Evolutionary conservation across 2,888 invertebrate genomes (phyloP), one percentile per base, ranked within the genome.

Genomic region (Oxyscelio sp.): DNA sequence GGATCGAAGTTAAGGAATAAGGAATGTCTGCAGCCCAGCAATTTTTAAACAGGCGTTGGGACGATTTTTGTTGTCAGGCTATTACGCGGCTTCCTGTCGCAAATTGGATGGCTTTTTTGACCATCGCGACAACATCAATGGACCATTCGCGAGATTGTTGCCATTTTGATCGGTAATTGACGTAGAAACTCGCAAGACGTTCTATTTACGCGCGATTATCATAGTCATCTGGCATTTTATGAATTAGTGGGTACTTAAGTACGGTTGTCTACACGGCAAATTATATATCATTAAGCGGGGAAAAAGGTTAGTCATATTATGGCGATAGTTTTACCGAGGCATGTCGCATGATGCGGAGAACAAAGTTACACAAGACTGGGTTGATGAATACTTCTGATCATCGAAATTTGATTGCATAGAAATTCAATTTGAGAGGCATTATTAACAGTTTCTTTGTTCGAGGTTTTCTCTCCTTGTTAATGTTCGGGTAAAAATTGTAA

Each of bases 11-110:
- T n/a, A n/a, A n/a, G n/a, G n/a, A n/a, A n/a, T n/a, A n/a, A n/a
- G n/a, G n/a, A n/a, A n/a, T n/a, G n/a, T n/a, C 43, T 45, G 27
- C 66, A 43, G 40, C 59, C 11, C 8, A 34, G 65, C 65, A 63
- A 70, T 65, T 75, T 78, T 43, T 52, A 61, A 58, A 11, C 54
- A 22, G 13, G 9, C 24, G 19, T 4, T 24, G 24, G 8, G 43
- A 0, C 17, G 27, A 4, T 38, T 52, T 74, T 74, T 40, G 50
- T 73, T 34, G 61, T 27, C 21, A 24, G 31, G 52, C 38, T 34
- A 74, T 73, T 73, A 52, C 73, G 45, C 52, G 22, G 34, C 52
- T 73, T 73, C 73, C 73, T 19, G 52, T 52, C 59, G 40, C 52
- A 73, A 73, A 73, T 73, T 73, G 73, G 52, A 52, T n/a, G 22